These are phyloP conservation scores for Dendrolimus pini DNA, from an alignment of 2,888 invertebrate genomes.

Conservation along the genomic window DNA sequence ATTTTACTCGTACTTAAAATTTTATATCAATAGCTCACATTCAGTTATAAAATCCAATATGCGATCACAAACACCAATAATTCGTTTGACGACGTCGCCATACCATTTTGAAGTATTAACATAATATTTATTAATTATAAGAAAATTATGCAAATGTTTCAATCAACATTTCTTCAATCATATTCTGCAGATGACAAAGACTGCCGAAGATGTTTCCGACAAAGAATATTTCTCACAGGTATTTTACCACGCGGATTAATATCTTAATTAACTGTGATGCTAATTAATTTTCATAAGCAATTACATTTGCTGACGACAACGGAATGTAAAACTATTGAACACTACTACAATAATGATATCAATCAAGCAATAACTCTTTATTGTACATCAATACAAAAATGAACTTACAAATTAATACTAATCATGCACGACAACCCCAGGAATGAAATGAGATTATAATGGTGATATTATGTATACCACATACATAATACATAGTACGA, in stretches of 20 bases:
- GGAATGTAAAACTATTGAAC: too few relatives aligned
- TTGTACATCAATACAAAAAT: too few relatives aligned
- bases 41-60: neutral
- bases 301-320: neutral
- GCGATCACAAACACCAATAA: neutral
- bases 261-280: neutral
- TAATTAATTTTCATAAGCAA: neutral
- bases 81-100: neutral
- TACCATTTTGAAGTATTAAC: neutral
- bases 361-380: too few relatives aligned
- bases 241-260: neutral
- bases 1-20: conserved; percentile 15
- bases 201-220: neutral
- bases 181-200: neutral
- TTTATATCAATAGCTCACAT: neutral
- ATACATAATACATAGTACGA: too few relatives aligned
- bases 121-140: neutral
- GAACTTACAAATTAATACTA: too few relatives aligned
- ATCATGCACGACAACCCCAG: too few relatives aligned
- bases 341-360: too few relatives aligned
- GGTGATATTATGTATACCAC: too few relatives aligned
- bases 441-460: too few relatives aligned
- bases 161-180: neutral
- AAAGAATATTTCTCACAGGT: neutral
- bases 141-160: neutral